phyloP scores from a whole-genome alignment of 2,797 vertebrate genomes.

The Falco berigora region DNA sequence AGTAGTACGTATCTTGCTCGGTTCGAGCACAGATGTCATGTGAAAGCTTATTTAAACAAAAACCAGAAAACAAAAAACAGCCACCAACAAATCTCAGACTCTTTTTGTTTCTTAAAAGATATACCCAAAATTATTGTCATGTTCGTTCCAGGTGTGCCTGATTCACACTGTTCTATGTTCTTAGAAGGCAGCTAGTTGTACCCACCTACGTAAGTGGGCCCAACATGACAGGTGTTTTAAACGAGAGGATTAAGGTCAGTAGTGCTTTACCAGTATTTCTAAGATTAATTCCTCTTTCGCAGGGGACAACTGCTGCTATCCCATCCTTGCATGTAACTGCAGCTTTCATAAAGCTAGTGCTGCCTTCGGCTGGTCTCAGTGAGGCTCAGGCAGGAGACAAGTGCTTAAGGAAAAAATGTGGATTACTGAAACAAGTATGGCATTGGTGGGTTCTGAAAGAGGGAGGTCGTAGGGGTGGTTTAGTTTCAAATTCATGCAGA shows the following conservation, averaged over 20 bases:
- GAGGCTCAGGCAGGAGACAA: neutral
- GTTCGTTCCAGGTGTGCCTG: neutral
- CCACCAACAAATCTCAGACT: neutral
- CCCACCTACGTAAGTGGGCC: too few species aligned
- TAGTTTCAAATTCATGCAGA: too few species aligned
- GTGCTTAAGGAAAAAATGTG: neutral
- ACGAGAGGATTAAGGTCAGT: neutral
- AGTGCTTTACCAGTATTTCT: neutral
- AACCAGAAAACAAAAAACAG: neutral
- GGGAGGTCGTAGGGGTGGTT: neutral
- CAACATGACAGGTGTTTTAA: neutral
- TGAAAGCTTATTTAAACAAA: neutral
- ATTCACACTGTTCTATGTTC: neutral
- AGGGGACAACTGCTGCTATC: neutral
- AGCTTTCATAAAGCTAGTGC: neutral
- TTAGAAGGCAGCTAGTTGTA: neutral
- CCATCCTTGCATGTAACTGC: neutral
- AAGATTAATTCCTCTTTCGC: neutral
- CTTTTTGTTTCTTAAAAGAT: neutral
- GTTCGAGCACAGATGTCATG: neutral
- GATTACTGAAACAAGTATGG: fast-evolving
- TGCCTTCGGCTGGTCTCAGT: neutral
- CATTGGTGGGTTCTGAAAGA: neutral
- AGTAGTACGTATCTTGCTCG: fast-evolving
- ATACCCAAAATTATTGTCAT: neutral